phyloP scores from a whole-genome alignment of 2,888 invertebrate genomes.

The Megastigmus dorsalis region DNA sequence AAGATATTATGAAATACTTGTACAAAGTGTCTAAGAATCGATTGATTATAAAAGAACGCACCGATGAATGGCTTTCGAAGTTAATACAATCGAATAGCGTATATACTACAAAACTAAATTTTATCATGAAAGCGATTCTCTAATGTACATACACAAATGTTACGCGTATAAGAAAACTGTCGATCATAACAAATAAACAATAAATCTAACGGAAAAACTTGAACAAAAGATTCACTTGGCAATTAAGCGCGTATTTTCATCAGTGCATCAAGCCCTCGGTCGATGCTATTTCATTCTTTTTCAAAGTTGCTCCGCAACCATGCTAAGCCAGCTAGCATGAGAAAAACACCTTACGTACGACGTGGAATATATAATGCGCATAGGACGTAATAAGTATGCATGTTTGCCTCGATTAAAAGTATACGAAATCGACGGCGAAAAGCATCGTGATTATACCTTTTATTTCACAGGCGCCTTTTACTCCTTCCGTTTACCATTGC shows the following conservation, averaged over 20 bases:
- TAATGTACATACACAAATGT: too few relatives aligned
- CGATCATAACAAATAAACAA: not conserved
- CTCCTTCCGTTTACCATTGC: slow-evolving; percentile 5
- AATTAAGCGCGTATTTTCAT: not conserved
- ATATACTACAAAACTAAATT: not conserved
- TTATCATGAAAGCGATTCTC: too few relatives aligned
- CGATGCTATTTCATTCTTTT: not conserved
- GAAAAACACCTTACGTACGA: slow-evolving; percentile 45
- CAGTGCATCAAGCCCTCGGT: not conserved
- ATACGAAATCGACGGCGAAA: slow-evolving; percentile 22
- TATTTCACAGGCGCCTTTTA: not conserved
- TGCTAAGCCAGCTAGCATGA: slow-evolving; percentile 65
- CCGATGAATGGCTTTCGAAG: not conserved
- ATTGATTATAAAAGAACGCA: not conserved
- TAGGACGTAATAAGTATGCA: slow-evolving; percentile 9
- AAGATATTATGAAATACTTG: not conserved
- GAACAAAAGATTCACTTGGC: too few relatives aligned
- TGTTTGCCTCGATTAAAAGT: slow-evolving; percentile 13
- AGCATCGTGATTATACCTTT: slow-evolving; percentile 7
- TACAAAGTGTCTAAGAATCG: slow-evolving; percentile 18
- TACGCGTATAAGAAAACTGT: too few relatives aligned
- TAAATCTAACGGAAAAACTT: too few relatives aligned
- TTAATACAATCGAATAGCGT: not conserved
- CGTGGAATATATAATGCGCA: not conserved
- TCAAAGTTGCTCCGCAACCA: slow-evolving; percentile 58